Base-by-base conservation (phyloP, 2,888 invertebrate species). In the Plebejus anna region DNA sequence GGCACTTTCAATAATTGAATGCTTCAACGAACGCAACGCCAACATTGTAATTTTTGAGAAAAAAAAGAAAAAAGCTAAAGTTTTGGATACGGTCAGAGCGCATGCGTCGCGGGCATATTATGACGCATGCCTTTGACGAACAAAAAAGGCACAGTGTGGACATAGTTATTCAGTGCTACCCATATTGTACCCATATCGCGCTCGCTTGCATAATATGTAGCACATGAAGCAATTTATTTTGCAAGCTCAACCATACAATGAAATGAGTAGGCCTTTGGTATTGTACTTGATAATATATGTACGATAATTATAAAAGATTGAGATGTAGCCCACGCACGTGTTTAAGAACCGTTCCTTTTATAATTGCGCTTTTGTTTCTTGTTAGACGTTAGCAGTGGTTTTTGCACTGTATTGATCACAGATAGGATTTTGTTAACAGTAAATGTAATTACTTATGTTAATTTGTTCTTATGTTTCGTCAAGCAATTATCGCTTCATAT, bases 291-390 rank as follows among this genome's bases (percentile, higher is more conserved):
- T 73, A 73, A 32, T 73, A 47, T 42, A 47, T 66, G 75, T 51
- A 47, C 22, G 4, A 59, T 47, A 76, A 76, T 75, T 70, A 73
- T 75, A 71, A 61, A 75, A 73, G 73, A 66, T 75, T 75, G 72
- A 51, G 73, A 28, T 70, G 73, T 76, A 76, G 55, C 76, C 79
- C 79, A 77, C 78, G 75, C 78, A 76, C 75, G 75, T 75, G 32
- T 70, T 75, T 75, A 59, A 73, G 73, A 76, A 84, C 85, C 84
- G 85, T 86, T 86, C 83, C 82, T 81, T 82, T 84, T 84, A 84
- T 91, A 90, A 90, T 91, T 90, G 85, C 86, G 88, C 89, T 89
- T 90, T 91, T 91, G 91, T 91, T 90, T 91, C 89, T 89, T 87
- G 86, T 85, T 88, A 85, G 88, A 88, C 88, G 89, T 90, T 88